A percentile compares a stretch with the other conserved stretches of the same genome.
Evolutionary conservation across 2,797 vertebrate genomes (phyloP).

Genomic region (Tenualosa ilisha): DNA sequence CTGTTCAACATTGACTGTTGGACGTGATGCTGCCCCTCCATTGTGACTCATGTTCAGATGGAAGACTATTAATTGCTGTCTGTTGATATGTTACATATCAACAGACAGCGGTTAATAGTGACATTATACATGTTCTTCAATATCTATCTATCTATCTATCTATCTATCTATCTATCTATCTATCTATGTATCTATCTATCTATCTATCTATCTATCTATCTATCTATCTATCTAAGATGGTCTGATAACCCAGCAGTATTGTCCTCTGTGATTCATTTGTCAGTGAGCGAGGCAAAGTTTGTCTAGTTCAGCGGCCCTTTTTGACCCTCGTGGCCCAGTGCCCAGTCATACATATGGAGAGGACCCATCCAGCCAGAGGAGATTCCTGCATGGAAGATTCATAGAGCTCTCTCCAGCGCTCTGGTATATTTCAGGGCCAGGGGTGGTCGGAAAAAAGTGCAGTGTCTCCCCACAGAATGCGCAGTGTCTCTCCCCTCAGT

Average conservation of each 20-base stretch:
- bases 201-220: background rate
- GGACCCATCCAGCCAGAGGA: constrained; percentile 49
- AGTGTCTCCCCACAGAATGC: constrained; percentile 54
- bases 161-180: background rate
- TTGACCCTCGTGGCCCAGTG: constrained; percentile 67
- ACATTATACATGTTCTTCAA: too few relatives aligned
- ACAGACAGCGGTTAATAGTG: too few relatives aligned
- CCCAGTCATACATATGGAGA: constrained; percentile 62
- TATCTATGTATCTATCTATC: background rate
- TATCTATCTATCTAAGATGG: background rate
- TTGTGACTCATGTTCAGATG: background rate
- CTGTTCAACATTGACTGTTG: background rate
- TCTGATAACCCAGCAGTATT: background rate
- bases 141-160: background rate
- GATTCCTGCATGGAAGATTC: constrained; percentile 58
- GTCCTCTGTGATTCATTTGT: constrained; percentile 23
- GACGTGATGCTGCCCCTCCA: too few relatives aligned
- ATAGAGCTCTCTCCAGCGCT: constrained; percentile 39
- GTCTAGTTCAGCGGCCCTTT: constrained; percentile 70
- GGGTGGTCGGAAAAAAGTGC: constrained; percentile 51
- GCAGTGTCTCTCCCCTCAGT: constrained; percentile 54
- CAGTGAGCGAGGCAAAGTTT: constrained; percentile 60
- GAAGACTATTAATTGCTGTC: background rate
- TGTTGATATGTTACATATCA: background rate
- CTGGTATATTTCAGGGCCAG: constrained; percentile 45